Evolutionary conservation across 2,113 vertebrate genomes (phyloP), one percentile per base, ranked within the genome.

Genomic region (Xyrauchen texanus): DNA sequence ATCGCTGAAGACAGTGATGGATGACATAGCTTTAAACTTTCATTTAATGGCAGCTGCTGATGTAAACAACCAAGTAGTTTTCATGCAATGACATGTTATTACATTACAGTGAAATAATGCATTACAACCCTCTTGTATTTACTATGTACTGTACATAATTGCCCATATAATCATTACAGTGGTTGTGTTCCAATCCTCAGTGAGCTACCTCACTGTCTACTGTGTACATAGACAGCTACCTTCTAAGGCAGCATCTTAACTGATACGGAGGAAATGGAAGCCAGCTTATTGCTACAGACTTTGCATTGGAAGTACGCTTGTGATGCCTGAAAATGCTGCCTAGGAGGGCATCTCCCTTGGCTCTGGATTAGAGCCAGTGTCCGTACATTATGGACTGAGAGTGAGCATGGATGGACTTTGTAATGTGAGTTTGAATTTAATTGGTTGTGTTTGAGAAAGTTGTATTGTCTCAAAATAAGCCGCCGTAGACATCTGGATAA

Each of bases 391-490:
- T 34, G 21, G 21, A 16, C 65, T 47, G 45, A 67, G n/a, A 66
- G 47, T 10, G 8, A 51, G 21, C 21, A 34, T 11, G 21, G 10
- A 34, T 34, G 21, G 21, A 34, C 21, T 34, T 34, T 1, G 21
- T 4, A 42, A 3, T 6, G 12, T 70, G 34, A n/a, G 5, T 72
- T 46, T 47, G 8, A 46, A 72, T 47, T 11, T 15, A n/a, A 72
- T 60, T 70, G 34, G 68, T 45, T 44, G 53, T 60, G 44, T 72
- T 72, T 72, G 55, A 15, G 8, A 3, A 60, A 60, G 55, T 72
- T 72, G 60, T 46, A 42, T 58, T 5, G 42, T 58, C 55, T 15
- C 13, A 15, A 57, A 12, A 57, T 57, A 13, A 58, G 44, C 55
- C 46, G 69, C 69, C 44, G 16, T 8, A 60, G 69, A 60, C 55